Evolutionary conservation across 1,140 invertebrate genomes (phyloP), one percentile per base, ranked within the genome.

Genomic region (Drosophila kohkoa): DNA sequence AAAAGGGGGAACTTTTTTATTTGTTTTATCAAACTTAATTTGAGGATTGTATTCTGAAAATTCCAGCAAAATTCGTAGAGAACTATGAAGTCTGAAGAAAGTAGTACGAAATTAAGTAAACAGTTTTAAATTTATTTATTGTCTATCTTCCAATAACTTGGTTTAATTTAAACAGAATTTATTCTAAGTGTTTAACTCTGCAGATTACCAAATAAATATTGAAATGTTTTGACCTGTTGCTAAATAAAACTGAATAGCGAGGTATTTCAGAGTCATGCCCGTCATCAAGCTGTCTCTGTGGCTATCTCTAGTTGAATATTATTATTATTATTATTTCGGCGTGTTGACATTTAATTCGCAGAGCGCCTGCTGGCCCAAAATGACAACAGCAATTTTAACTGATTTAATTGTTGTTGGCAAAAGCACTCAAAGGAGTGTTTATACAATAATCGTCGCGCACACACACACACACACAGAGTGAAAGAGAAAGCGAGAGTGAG

Each of bases 361-460:
- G 46, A 46, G 46, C 54, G 70, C 70, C 70, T 67, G 58, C 59
- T 67, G 55, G 41, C n/a, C n/a, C 55, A 54, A 79, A 79, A 60
- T 57, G 63, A 74, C 65, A 35, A 54, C 55, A 70, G 59, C 51
- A 65, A 65, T 46, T 66, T 52, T 54, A 66, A 72, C 75, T 57
- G 67, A 74, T 79, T 68, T 79, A 70, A 72, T 82, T 82, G 67
- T 76, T 77, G 52, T 69, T 49, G 65, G 41, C 57, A 57, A 65
- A 64, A 75, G 60, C 64, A 71, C 75, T 77, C 35, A 54, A 69
- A 69, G 60, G 75, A 62, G 64, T 82, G 64, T 74, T 74, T 66
- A 62, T 77, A 74, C 60, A 81, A 81, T 78, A 78, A 78, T 64
- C 69, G 57, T 16, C 28, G 45, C 35, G 49, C 63, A 45, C 15